These are phyloP conservation scores for Galeopterus variegatus DNA, from an alignment of 2,113 vertebrate genomes.

Conservation along the genomic window DNA sequence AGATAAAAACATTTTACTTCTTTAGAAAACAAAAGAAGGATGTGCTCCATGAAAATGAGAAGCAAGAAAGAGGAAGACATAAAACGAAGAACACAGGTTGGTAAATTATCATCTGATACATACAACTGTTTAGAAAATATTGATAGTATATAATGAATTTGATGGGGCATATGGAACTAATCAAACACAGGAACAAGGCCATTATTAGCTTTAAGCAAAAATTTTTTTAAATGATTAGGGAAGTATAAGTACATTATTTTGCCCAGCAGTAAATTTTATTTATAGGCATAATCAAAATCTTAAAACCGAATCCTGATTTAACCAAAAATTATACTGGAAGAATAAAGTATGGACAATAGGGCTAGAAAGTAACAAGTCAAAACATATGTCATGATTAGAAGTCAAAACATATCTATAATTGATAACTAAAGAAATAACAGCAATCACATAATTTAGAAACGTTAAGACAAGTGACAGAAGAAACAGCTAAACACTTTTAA, in stretches of 20 bases:
- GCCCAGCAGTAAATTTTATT: background rate
- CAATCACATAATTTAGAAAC: background rate
- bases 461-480: background rate
- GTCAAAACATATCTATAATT: background rate
- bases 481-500: background rate
- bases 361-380: background rate
- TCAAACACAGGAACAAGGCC: background rate
- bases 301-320: background rate
- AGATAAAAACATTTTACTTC: background rate
- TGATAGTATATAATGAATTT: background rate
- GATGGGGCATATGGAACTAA: background rate
- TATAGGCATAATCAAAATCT: background rate
- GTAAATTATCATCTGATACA: background rate
- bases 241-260: background rate
- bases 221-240: background rate
- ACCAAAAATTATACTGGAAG: background rate
- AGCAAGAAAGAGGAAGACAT: background rate
- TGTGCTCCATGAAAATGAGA: background rate
- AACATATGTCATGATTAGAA: background rate
- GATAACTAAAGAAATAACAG: background rate
- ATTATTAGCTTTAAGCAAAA: background rate
- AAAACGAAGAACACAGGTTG: background rate
- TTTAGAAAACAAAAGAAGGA: background rate
- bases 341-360: background rate
- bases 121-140: background rate